Evolutionary conservation across 53 echinoderm and acorn worm species (phyloP).

Genomic region (Hippasteria phrygiana): DNA sequence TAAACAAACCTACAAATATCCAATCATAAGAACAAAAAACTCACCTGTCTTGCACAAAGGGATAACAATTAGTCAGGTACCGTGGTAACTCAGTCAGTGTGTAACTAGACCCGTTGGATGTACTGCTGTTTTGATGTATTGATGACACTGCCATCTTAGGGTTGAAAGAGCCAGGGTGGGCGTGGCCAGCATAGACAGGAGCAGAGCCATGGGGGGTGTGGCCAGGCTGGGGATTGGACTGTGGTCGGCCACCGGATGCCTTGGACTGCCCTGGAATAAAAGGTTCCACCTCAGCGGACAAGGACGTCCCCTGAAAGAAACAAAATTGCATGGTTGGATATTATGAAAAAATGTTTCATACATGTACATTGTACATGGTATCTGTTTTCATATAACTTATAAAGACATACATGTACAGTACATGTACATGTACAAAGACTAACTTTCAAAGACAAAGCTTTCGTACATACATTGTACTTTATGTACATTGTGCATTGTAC

Average conservation of each 20-base stretch:
- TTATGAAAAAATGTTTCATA: neutral
- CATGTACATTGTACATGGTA: no score
- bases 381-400: no score
- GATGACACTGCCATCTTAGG: conserved; percentile 48
- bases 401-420: no score
- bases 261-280: conserved; percentile 67
- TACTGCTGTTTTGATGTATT: conserved; percentile 23
- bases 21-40: neutral
- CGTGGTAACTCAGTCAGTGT: conserved; percentile 69
- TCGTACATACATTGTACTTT: no score
- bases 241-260: conserved; percentile 9
- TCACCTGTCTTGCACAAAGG: conserved; percentile 91
- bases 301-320: conserved; percentile 54
- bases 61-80: conserved; percentile 93
- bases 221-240: conserved; percentile 8
- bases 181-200: conserved; percentile 40
- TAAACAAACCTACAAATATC: neutral
- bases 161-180: conserved; percentile 48
- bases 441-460: no score
- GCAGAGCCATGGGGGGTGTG: conserved; percentile 40
- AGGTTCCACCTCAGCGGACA: conserved; percentile 80
- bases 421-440: no score
- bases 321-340: neutral
- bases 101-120: conserved; percentile 30
- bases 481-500: no score